These are phyloP conservation scores for Seriola dumerili DNA, from an alignment of 2,113 vertebrate species.

Conservation along the genomic window DNA sequence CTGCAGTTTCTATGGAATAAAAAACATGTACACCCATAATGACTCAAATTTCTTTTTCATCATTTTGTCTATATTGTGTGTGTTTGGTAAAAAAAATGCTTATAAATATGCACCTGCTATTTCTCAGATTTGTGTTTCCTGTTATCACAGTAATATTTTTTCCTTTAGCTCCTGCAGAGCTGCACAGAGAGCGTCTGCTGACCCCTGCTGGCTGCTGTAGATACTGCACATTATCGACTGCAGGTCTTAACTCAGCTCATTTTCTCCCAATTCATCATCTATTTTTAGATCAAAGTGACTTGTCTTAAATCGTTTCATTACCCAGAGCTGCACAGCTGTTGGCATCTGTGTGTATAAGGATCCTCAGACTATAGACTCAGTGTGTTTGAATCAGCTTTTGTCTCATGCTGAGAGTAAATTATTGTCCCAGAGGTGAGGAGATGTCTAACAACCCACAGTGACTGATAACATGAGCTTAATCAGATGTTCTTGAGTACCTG, in stretches of 20 bases:
- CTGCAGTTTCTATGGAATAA: constrained; percentile 76
- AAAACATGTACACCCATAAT: constrained; percentile 30
- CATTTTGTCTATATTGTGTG: too few relatives aligned
- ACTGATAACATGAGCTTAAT: constrained; percentile 1
- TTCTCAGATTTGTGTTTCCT: too few relatives aligned
- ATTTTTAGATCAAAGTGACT: background rate
- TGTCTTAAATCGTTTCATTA: background rate
- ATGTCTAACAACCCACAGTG: background rate
- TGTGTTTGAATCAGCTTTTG: background rate
- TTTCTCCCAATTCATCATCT: background rate
- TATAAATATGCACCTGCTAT: too few relatives aligned
- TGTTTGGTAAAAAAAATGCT: too few relatives aligned
- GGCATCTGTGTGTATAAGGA: background rate
- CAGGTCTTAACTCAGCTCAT: background rate
- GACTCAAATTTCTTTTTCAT: background rate
- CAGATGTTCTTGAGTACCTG: background rate
- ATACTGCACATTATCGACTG: constrained; percentile 8
- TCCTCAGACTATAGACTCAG: constrained; percentile 7
- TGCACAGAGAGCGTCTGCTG: constrained; percentile 22
- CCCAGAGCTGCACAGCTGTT: background rate
- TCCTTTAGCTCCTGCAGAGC: background rate
- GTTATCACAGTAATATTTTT: too few relatives aligned
- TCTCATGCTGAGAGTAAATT: constrained; percentile 26
- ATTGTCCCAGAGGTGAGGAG: background rate
- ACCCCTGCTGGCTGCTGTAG: constrained; percentile 41